These are phyloP conservation scores for Eclectus roratus DNA, from an alignment of 2,113 vertebrate species.

Conservation along the genomic window DNA sequence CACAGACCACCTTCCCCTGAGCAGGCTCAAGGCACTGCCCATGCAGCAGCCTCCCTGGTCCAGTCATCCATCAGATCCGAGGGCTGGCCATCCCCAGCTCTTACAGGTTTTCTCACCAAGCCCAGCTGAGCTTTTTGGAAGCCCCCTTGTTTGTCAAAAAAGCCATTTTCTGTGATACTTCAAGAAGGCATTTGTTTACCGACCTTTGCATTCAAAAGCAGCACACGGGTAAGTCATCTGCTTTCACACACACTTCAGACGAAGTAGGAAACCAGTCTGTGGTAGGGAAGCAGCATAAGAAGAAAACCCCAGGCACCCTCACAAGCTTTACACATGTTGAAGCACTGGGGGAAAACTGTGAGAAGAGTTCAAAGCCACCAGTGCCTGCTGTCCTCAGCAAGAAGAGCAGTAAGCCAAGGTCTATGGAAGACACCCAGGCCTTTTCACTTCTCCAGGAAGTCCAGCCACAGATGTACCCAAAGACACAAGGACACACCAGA, in stretches of 20 bases:
- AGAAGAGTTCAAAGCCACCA: not conserved
- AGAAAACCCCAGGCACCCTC: not conserved
- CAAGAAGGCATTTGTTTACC: not conserved
- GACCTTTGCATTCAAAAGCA: not conserved
- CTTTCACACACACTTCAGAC: not conserved
- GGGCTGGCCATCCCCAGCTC: not conserved
- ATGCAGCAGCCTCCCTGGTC: not conserved
- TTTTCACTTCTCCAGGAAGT: not conserved
- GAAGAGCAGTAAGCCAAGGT: not conserved
- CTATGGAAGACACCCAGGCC: not conserved
- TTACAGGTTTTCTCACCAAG: not conserved
- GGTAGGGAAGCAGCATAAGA: not conserved
- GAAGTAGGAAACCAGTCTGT: not conserved
- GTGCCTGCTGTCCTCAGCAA: not conserved
- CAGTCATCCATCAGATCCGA: accelerated
- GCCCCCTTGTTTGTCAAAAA: not conserved
- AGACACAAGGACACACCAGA: accelerated
- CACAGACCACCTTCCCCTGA: not conserved
- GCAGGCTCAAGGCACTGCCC: accelerated
- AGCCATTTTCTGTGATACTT: not conserved
- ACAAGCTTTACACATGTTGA: not conserved
- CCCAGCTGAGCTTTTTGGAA: not conserved
- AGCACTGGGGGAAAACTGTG: not conserved
- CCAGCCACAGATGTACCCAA: not conserved
- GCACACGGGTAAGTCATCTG: not conserved